A percentile compares a stretch with the other conserved stretches of the same genome.
These are phyloP conservation scores for Ophioninae sp. DNA, from an alignment of 2,888 invertebrate genomes.

Conservation along the genomic window DNA sequence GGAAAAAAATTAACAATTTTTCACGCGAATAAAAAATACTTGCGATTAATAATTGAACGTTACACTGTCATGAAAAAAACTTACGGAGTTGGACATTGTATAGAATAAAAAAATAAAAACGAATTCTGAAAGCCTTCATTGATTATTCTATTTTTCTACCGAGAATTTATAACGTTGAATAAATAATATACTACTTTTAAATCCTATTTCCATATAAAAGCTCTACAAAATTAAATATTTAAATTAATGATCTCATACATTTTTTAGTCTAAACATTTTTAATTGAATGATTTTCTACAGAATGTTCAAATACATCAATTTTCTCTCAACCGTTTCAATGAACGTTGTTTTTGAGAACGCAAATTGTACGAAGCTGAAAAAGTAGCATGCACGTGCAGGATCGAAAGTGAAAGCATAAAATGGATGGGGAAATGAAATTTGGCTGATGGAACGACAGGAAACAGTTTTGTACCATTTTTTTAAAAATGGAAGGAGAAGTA, in stretches of 20 bases:
- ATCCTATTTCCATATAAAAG: too few relatives aligned
- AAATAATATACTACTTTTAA: too few relatives aligned
- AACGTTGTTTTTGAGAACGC: too few relatives aligned
- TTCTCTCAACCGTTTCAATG: not conserved
- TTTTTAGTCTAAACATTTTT: too few relatives aligned
- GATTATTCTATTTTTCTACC: not conserved
- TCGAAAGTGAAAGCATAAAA: not conserved
- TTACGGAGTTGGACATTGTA: not conserved
- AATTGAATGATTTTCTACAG: too few relatives aligned
- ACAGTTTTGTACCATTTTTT: not conserved
- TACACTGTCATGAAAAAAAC: not conserved
- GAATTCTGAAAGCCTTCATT: not conserved
- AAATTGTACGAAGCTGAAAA: not conserved
- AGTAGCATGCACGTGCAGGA: not conserved
- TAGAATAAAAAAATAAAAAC: not conserved
- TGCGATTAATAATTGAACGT: not conserved
- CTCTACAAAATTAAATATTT: too few relatives aligned
- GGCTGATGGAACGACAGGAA: not conserved
- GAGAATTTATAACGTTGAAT: not conserved
- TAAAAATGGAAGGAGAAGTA: not conserved
- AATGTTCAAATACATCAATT: too few relatives aligned
- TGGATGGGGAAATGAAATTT: not conserved
- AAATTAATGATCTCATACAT: too few relatives aligned
- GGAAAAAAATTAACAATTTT: not conserved
- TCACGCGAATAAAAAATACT: not conserved